phyloP scores from a whole-genome alignment of 2,888 invertebrate species.

The Nipponacmea schrenckii region DNA sequence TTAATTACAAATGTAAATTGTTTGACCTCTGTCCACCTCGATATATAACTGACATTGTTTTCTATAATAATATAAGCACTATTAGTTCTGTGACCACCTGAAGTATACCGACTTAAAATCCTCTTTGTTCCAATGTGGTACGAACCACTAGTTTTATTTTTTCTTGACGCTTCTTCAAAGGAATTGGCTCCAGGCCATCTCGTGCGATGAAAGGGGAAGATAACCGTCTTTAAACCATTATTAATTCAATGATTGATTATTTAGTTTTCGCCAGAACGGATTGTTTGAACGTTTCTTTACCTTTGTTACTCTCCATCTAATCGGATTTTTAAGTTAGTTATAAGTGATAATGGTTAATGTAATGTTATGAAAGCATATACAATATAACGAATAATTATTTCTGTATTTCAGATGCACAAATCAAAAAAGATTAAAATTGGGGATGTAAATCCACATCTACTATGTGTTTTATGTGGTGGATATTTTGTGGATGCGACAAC shows the following conservation, averaged over 20 bases:
- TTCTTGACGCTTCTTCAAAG: not conserved
- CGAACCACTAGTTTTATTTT: not conserved
- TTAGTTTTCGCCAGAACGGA: not conserved
- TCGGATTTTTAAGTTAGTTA: no score
- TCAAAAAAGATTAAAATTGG: slow-evolving; percentile 58
- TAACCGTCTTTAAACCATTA: not conserved
- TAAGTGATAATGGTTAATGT: no score
- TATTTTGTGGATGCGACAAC: slow-evolving; percentile 96
- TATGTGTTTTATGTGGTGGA: slow-evolving; percentile 90
- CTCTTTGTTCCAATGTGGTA: not conserved
- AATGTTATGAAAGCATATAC: no score
- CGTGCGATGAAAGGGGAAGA: not conserved
- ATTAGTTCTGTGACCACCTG: not conserved
- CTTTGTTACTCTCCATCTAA: no score
- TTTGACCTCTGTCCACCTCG: no score
- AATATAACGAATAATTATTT: no score
- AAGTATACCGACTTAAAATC: not conserved
- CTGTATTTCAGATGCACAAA: slow-evolving; percentile 51
- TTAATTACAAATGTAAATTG: no score
- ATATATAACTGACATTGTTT: not conserved
- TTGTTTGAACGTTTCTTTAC: not conserved
- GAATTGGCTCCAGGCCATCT: not conserved
- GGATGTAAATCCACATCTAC: slow-evolving; percentile 86
- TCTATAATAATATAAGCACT: not conserved
- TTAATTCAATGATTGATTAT: slow-evolving; percentile 1